Percentiles rank a stretch among this genome's conserved stretches.
These are phyloP conservation scores for Drosophila planitibia DNA, from an alignment of 2,888 invertebrate genomes.

Conservation along the genomic window DNA sequence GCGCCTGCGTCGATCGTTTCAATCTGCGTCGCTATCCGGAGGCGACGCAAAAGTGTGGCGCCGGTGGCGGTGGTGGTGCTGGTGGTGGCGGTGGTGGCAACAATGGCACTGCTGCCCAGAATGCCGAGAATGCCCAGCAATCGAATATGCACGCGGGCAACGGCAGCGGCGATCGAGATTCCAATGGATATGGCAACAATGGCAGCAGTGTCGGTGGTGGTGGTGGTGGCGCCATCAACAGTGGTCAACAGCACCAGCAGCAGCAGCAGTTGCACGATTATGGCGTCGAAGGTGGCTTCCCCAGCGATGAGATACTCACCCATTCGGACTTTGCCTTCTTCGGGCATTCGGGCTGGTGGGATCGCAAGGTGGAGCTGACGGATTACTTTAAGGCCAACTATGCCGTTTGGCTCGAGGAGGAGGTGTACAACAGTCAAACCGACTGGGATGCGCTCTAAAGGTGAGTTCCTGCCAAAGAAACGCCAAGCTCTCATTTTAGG, in stretches of 20 bases:
- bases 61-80: conserved; percentile 54
- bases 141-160: conserved; percentile 79
- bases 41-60: conserved; percentile 84
- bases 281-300: conserved; percentile 83
- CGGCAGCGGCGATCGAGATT: conserved; percentile 63
- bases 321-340: conserved; percentile 85
- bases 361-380: conserved; percentile 89
- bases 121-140: conserved; percentile 73
- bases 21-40: conserved; percentile 95
- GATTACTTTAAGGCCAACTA: conserved; percentile 97
- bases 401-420: conserved; percentile 97
- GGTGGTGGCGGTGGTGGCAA: conserved; percentile 59
- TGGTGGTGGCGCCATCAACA: conserved; percentile 47
- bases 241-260: conserved; percentile 68
- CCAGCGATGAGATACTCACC: conserved; percentile 84
- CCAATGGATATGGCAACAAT: conserved; percentile 69
- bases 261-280: conserved; percentile 79
- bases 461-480: conserved; percentile 4
- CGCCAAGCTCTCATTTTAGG: not conserved
- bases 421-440: conserved; percentile 95
- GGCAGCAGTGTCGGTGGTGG: conserved; percentile 38
- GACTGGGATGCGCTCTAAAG: conserved; percentile 89
- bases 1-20: conserved; percentile 97
- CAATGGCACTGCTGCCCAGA: conserved; percentile 83
- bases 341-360: conserved; percentile 85